Evolutionary conservation across 2,888 invertebrate genomes (phyloP).

Genomic region (Octodonta nipae): DNA sequence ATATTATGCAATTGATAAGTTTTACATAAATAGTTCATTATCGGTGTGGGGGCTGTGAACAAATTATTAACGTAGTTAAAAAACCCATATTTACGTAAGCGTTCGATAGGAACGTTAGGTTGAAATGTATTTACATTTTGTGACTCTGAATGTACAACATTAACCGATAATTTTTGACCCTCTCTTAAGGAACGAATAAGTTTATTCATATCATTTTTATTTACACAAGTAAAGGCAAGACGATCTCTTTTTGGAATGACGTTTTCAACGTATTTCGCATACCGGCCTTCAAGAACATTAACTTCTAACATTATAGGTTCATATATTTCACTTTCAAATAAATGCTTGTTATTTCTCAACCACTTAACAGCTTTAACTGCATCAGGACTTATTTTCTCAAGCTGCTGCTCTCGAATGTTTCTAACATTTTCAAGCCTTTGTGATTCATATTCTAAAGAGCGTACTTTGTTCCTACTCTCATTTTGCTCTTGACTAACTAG

Average conservation of each 20-base stretch:
- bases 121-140: slow-evolving; percentile 24
- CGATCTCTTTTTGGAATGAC: slow-evolving; percentile 58
- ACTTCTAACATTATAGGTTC: slow-evolving; percentile 74
- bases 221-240: slow-evolving; percentile 73
- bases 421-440: slow-evolving; percentile 2
- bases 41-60: slow-evolving; percentile 54
- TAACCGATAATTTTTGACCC: slow-evolving; percentile 44
- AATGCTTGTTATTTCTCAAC: slow-evolving; percentile 52
- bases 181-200: slow-evolving; percentile 50
- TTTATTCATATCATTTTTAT: slow-evolving; percentile 62
- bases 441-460: not conserved
- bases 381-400: slow-evolving; percentile 41
- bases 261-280: slow-evolving; percentile 67
- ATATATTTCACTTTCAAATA: slow-evolving; percentile 54
- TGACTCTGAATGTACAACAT: slow-evolving; percentile 43
- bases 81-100: slow-evolving; percentile 52
- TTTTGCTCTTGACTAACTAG: too few relatives aligned
- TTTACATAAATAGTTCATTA: slow-evolving; percentile 54
- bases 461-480: too few relatives aligned
- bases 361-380: slow-evolving; percentile 59
- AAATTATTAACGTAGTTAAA: slow-evolving; percentile 52
- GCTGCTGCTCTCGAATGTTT: slow-evolving; percentile 39
- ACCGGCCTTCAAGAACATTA: slow-evolving; percentile 48
- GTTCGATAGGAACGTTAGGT: slow-evolving; percentile 39
- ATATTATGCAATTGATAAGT: slow-evolving; percentile 54